Evolutionary conservation across 2,888 invertebrate genomes (phyloP), one percentile per base, ranked within the genome.

Genomic region (Venustoraphidia nigricollis): DNA sequence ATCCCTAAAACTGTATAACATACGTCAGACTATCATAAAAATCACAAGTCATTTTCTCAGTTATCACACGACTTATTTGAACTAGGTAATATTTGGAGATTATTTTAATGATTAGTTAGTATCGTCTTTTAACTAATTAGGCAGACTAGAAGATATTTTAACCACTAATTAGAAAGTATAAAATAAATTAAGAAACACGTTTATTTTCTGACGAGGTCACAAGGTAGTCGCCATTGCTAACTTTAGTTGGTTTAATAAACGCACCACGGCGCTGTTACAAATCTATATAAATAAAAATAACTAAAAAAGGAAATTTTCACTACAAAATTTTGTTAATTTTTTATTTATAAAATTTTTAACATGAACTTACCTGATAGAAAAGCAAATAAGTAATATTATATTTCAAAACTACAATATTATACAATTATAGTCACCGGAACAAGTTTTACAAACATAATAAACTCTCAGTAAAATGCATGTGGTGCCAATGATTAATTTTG

Each of bases 41-140:
- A 42, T 37, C 35, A 47, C 47, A 47, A 47, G 47, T 47, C 47
- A 47, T 47, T 43, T 47, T 37, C 27, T 14, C n/a, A 43, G 34
- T 9, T 43, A 46, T 46, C 46, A 46, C 46, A 38, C 27, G 13
- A 42, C 11, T 27, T 13, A 13, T 34, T 42, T 17, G 17, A 42
- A 42, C 27, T 42, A 42, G 10, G 34, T 38, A 11, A 11, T 38
- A 11, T 38, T 38, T 38, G 13, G 41, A 41, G 11, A 17, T 41
- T 41, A 41, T 41, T 41, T 41, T 11, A 3, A 11, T 14, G 13
- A 17, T 41, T 41, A 17, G 41, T 11, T 10, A 41, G 9, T 41
- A 17, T n/a, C 17, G 13, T 45, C 9, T 45, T 36, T 37, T 17
- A 8, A 38, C 27, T 45, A 45, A 36, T 45, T 10, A 14, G 38